phyloP scores from a whole-genome alignment of 2,797 vertebrate genomes.

The Rhadinocentrus ornatus region DNA sequence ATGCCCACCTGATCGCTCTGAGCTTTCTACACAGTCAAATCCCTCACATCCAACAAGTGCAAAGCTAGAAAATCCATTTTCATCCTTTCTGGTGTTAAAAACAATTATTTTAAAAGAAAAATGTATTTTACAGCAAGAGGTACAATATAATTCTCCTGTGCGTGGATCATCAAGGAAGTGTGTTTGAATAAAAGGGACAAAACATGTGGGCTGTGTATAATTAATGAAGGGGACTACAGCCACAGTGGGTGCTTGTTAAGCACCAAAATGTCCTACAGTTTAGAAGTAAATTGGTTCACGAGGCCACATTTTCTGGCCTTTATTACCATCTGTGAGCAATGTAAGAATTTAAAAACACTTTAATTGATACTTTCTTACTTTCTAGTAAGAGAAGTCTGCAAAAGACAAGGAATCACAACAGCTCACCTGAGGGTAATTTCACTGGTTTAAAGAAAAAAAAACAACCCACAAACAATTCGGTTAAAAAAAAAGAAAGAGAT shows the following conservation, averaged over 20 bases:
- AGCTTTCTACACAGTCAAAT: slow-evolving; percentile 53
- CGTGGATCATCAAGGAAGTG: slow-evolving; percentile 15
- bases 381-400: slow-evolving; percentile 1
- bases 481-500: slow-evolving; percentile 8
- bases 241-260: not conserved
- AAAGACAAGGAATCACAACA: slow-evolving; percentile 17
- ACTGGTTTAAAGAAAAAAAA: slow-evolving; percentile 9
- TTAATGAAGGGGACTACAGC: too few species aligned
- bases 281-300: not conserved
- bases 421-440: slow-evolving; percentile 8
- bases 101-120: slow-evolving; percentile 35
- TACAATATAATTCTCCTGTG: slow-evolving; percentile 7
- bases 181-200: slow-evolving; percentile 9
- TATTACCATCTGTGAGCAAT: slow-evolving; percentile 10
- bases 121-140: slow-evolving; percentile 20
- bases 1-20: slow-evolving; percentile 53
- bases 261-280: not conserved
- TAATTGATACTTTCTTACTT: slow-evolving; percentile 2
- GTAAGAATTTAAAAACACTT: slow-evolving; percentile 16
- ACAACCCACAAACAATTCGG: slow-evolving; percentile 5
- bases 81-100: slow-evolving; percentile 33
- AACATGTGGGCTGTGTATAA: not conserved
- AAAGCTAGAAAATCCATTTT: slow-evolving; percentile 54
- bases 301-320: slow-evolving; percentile 11
- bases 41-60: slow-evolving; percentile 68